phyloP scores from a whole-genome alignment of 1,140 invertebrate genomes.

The Phymastichus coffea region DNA sequence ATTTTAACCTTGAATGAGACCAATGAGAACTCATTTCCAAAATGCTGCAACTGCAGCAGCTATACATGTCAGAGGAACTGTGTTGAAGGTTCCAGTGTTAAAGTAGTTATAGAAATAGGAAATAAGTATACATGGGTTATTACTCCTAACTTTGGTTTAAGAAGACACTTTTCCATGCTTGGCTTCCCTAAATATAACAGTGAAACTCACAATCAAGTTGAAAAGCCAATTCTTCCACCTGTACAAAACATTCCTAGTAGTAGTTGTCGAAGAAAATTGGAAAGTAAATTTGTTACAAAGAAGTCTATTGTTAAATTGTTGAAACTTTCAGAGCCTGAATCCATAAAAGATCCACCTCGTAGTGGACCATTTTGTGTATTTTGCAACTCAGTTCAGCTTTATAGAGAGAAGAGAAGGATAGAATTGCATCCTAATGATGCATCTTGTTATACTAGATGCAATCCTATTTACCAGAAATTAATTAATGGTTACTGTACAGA shows the following conservation, averaged over 20 bases:
- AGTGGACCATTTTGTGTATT: constrained; percentile 55
- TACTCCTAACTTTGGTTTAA: constrained; percentile 49
- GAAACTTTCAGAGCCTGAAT: constrained; percentile 45
- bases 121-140: constrained; percentile 58
- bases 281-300: constrained; percentile 46
- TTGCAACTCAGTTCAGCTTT: constrained; percentile 52
- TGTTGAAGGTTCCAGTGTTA: constrained; percentile 50
- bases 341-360: constrained; percentile 44
- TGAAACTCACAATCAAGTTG: constrained; percentile 43
- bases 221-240: constrained; percentile 35
- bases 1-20: constrained; percentile 49
- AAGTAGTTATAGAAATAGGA: constrained; percentile 57
- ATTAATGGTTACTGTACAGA: constrained; percentile 54
- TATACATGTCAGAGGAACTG: constrained; percentile 56
- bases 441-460: constrained; percentile 43
- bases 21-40: constrained; percentile 43
- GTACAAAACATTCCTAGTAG: constrained; percentile 41
- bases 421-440: constrained; percentile 44
- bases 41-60: constrained; percentile 53
- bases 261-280: constrained; percentile 42
- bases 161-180: constrained; percentile 53
- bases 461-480: constrained; percentile 53
- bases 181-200: constrained; percentile 54
- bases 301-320: constrained; percentile 43
- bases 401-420: constrained; percentile 51